Base-by-base conservation (phyloP, 2,888 invertebrate genomes). In the Erebia palarica region DNA sequence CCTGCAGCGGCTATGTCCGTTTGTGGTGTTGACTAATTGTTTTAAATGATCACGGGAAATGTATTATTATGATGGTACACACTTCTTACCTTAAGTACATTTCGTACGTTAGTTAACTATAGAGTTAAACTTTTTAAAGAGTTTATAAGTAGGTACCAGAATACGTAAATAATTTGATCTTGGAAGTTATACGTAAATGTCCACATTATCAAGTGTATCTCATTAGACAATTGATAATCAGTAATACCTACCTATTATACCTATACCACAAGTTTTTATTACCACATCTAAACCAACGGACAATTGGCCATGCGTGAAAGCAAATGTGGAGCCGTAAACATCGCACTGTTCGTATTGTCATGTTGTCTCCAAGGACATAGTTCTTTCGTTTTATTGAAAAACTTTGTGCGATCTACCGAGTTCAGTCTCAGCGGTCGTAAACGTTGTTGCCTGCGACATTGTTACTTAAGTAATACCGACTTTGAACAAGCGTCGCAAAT, bases 361-460 rank as follows among this genome's bases (percentile, higher is more conserved):
- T 87, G 88, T 87, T 87, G 90, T 90, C 91, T 91, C 91, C 78
- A 83, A 89, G 90, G 89, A 84, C 86, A 18, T 3, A 63, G 49
- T 63, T 63, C 63, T 53, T 83, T 85, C 88, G 87, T 89, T 92
- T 90, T 92, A 91, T 91, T 91, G 90, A 90, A 92, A 90, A 92
- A 92, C 87, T 92, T 91, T 87, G 84, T 82, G 82, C 81, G 79
- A 82, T 80, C 82, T 82, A 84, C 82, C 81, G 42, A 42, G 79
- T 81, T 77, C 79, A 79, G 80, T 80, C 79, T 79, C 77, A 68
- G 67, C 63, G 78, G 79, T 79, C 80, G 80, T 80, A 82, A 80
- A 77, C 79, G 75, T 76, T 78, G 78, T 76, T 77, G 63, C 68
- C 64, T 60, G 44, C 68, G 70, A 70, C 70, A 67, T 71, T 74